Conservation (phyloP, 2,797 vertebrate species). For the Scyliorhinus canicula region DNA sequence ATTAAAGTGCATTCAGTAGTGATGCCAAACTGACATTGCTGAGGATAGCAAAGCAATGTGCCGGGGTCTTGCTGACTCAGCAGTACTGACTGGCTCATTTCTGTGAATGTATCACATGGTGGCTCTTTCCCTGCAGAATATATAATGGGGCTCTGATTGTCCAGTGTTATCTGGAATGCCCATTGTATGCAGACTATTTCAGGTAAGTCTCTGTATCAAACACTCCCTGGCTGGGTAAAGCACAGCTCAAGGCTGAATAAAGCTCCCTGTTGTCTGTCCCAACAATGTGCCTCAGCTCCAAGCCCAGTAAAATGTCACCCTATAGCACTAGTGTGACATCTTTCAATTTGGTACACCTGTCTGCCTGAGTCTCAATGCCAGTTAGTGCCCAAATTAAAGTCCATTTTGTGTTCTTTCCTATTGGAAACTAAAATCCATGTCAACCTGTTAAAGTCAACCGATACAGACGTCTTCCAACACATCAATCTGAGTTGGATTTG, state of each 20-base stretch:
- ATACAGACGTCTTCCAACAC: not conserved
- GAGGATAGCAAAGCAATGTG: too few relatives aligned
- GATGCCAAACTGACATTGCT: not conserved
- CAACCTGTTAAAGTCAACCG: not conserved
- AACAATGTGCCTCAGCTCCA: too few relatives aligned
- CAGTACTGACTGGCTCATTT: too few relatives aligned
- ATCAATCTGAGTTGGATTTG: not conserved
- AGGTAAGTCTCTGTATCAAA: not conserved
- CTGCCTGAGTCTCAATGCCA: not conserved
- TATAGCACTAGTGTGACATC: not conserved
- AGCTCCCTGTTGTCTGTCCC: not conserved
- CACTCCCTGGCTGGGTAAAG: not conserved
- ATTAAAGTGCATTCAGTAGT: not conserved
- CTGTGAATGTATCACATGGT: not conserved
- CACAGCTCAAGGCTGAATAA: not conserved
- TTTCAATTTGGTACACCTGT: not conserved
- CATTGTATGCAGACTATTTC: not conserved
- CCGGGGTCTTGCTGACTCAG: too few relatives aligned
- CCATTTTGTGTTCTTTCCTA: not conserved
- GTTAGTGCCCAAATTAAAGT: not conserved
- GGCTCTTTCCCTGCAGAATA: not conserved
- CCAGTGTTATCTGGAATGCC: not conserved
- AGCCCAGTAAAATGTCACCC: not conserved
- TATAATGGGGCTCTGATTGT: not conserved
- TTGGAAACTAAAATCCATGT: not conserved